These are phyloP conservation scores for Slavum lentiscoides DNA, from an alignment of 2,888 invertebrate genomes.

Conservation along the genomic window DNA sequence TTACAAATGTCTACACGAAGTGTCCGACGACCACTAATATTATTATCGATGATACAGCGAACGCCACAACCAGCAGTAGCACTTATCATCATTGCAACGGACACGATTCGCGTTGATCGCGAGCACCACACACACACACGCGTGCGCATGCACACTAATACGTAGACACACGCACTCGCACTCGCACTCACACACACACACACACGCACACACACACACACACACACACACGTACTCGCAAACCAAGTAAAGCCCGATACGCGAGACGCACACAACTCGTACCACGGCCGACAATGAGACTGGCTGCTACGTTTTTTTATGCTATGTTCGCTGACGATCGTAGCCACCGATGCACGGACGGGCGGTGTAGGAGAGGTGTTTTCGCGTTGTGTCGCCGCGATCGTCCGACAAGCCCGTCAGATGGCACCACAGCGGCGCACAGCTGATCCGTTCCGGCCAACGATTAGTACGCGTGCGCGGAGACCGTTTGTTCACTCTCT, in stretches of 20 bases:
- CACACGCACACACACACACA: not conserved
- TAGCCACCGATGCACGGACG: not conserved
- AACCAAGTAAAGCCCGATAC: not conserved
- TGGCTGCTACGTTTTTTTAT: not conserved
- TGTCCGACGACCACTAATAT: not conserved
- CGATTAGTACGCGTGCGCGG: slow-evolving; percentile 9
- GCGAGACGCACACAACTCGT: not conserved
- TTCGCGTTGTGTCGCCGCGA: not conserved
- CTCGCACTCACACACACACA: not conserved
- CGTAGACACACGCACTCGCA: not conserved
- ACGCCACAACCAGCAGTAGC: not conserved
- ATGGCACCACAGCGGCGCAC: slow-evolving; percentile 21
- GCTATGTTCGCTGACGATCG: no score
- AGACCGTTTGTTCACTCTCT: not conserved
- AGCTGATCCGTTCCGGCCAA: not conserved
- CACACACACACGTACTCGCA: slow-evolving; percentile 4
- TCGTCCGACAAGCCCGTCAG: not conserved
- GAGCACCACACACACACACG: not conserved
- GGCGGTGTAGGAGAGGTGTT: not conserved
- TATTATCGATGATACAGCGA: slow-evolving; percentile 4
- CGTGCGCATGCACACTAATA: no score
- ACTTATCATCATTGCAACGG: slow-evolving; percentile 35
- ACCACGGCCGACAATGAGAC: not conserved
- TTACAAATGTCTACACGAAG: not conserved
- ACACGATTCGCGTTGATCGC: not conserved